Conservation (phyloP, 2,888 invertebrate genomes). For the Acanthosepion esculentum region DNA sequence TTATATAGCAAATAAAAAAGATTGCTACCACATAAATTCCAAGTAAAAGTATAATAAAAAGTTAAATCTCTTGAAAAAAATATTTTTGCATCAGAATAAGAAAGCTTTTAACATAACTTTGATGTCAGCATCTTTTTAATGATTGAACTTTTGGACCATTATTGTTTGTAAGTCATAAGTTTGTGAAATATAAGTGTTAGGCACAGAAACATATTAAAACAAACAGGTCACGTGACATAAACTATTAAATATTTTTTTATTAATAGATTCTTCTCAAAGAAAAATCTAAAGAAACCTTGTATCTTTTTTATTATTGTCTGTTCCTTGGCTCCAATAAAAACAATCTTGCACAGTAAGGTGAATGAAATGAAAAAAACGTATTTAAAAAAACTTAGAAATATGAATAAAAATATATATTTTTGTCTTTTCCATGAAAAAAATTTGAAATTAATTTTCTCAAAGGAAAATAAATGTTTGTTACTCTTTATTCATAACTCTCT, state of each 20-base stretch:
- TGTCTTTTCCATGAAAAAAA: background rate
- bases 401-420: background rate
- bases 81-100: too few species aligned
- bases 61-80: too few species aligned
- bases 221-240: constrained; percentile 12
- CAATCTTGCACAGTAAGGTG: background rate
- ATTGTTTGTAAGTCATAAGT: too few species aligned
- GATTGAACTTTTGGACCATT: too few species aligned
- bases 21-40: too few species aligned
- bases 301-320: background rate
- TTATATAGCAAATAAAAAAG: too few species aligned
- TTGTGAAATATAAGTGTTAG: too few species aligned
- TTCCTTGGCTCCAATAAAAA: background rate
- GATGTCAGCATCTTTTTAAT: too few species aligned
- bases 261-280: background rate
- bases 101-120: too few species aligned
- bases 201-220: background rate
- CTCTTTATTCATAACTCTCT: background rate
- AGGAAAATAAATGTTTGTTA: constrained; percentile 33
- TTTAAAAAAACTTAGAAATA: too few species aligned
- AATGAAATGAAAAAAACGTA: too few species aligned
- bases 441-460: constrained; percentile 9
- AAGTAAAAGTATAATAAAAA: too few species aligned
- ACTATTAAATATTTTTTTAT: constrained; percentile 10
- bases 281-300: background rate